Conservation (phyloP, 1,140 invertebrate species). For the Melitaea cinxia region DNA sequence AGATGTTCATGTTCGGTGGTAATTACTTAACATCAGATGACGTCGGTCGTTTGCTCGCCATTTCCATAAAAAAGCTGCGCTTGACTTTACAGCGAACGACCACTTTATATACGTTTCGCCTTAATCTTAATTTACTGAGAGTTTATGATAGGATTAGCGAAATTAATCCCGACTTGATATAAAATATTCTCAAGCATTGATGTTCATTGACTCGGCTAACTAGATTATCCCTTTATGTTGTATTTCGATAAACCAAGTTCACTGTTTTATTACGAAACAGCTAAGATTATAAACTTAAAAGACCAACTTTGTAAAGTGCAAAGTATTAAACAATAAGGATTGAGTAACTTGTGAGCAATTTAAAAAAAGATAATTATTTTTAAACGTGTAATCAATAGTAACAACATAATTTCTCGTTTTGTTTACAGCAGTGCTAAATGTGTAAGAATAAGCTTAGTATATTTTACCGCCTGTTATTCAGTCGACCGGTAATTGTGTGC, state of each 20-base stretch:
- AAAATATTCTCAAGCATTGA: constrained; percentile 1
- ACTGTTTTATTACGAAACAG: neutral
- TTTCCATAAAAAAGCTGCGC: too few relatives aligned
- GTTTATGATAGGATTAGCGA: neutral
- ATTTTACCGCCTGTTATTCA: neutral
- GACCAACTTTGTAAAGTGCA: neutral
- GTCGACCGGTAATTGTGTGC: neutral
- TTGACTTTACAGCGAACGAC: too few relatives aligned
- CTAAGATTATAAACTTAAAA: neutral
- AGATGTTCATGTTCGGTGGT: too few relatives aligned
- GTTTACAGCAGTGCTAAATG: neutral
- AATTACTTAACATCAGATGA: too few relatives aligned
- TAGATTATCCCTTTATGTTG: constrained; percentile 1
- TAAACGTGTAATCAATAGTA: too few relatives aligned
- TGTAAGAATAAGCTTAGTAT: neutral
- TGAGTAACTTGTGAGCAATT: too few relatives aligned
- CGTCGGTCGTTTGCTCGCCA: too few relatives aligned
- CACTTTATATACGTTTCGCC: too few relatives aligned
- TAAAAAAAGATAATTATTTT: too few relatives aligned
- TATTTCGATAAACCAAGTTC: neutral
- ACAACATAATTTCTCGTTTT: too few relatives aligned
- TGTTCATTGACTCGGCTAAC: neutral
- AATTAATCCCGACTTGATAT: neutral
- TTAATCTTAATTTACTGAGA: neutral
- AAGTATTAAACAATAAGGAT: too few relatives aligned